phyloP scores from a whole-genome alignment of 2,113 vertebrate genomes.

The Brachyhypopomus occidentalis region DNA sequence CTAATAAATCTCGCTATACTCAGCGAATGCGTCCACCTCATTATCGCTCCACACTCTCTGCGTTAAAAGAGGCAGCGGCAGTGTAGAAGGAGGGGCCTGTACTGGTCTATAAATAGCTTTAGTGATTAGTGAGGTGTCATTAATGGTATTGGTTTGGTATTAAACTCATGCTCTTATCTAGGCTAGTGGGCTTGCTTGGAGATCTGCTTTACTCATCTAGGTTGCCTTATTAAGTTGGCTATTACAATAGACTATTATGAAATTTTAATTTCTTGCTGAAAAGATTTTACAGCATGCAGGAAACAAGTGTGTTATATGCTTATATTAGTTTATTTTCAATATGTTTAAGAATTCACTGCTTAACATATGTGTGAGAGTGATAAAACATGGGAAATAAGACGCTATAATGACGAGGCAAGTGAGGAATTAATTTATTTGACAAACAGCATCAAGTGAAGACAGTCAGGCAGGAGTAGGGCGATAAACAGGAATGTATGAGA shows the following conservation, averaged over 20 bases:
- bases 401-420: constrained; percentile 8
- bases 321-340: neutral
- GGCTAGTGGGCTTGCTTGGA: neutral
- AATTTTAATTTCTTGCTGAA: neutral
- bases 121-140: constrained; percentile 7
- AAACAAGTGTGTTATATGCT: neutral
- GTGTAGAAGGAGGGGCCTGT: constrained; percentile 18
- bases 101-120: constrained; percentile 8
- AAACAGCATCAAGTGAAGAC: neutral
- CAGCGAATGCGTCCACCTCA: no score
- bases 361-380: neutral
- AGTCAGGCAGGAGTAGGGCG: neutral
- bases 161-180: neutral
- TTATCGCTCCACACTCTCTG: no score
- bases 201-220: neutral
- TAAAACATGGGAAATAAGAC: neutral
- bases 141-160: neutral
- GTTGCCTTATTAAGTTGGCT: neutral
- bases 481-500: neutral
- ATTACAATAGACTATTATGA: constrained; percentile 2
- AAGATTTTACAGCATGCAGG: neutral
- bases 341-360: neutral
- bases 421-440: neutral
- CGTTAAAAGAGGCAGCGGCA: neutral
- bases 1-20: no score